Base-by-base conservation (phyloP, 2,113 vertebrate genomes). In the Propithecus coquereli region DNA sequence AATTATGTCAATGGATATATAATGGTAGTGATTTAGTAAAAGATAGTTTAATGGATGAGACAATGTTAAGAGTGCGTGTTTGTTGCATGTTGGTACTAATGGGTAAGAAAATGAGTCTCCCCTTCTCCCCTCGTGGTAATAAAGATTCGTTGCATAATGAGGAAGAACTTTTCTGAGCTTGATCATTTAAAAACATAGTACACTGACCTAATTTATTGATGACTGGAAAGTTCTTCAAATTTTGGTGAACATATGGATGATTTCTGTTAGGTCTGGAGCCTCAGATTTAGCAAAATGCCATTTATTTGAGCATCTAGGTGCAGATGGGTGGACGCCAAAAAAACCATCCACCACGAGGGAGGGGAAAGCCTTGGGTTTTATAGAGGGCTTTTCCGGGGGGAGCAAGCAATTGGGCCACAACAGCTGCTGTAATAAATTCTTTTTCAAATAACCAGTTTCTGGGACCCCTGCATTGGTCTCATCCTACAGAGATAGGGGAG, bases 1-100 rank as follows among this genome's bases (percentile, higher is more conserved):
- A 91, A 65, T 50, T 87, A 4, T 52, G 74, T 94, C 50, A 84
- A 20, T 94, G 68, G 45, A 50, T 84, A 6, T 43, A 43, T 37
- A 86, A 76, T 89, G 63, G 32, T 32, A 92, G 16, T 74, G 73
- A 90, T 50, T 77, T 93, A 93, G 54, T 61, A 77, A 88, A 90
- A 83, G n/a, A 68, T 54, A 63, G 77, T 77, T 66, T 23, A 82
- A n/a, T 68, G 22, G n/a, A 71, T 89, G 34, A 95, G 37, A 10
- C 40, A 37, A 59, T 89, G 32, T 12, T 54, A 16, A 23, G 50
- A 93, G 54, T 87, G 18, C 23, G 57, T 88, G 13, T 87, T 84
- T 74, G 8, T 54, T 68, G 8, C 10, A 50, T 18, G 63, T 83
- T 77, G 92, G 50, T 90, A 54, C 65, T 74, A 25, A 65, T 27